Base-by-base conservation (phyloP, 2,888 invertebrate genomes). In the Dasysyrphus tricinctus region DNA sequence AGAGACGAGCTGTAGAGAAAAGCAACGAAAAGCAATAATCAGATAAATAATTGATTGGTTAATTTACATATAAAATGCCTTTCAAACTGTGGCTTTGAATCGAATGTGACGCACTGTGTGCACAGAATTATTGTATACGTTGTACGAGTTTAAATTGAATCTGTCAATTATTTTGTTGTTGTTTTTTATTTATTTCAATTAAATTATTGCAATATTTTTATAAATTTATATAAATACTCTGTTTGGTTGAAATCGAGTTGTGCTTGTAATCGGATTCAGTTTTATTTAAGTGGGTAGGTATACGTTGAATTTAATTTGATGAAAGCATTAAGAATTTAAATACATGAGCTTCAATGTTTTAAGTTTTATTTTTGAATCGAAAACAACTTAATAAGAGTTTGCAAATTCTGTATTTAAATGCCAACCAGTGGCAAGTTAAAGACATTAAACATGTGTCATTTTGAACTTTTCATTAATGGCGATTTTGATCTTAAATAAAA, bases 11-110 rank as follows among this genome's bases (percentile, higher is more conserved):
- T 49, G 69, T 51, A 49, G 61, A 59, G 49, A 70, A 70, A 59
- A 47, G 37, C 11, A 59, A 29, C 47, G 39, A 69, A 59, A 65
- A 57, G 56, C 49, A 77, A 85, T 78, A 86, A 82, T 63, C 69
- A 82, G 72, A 29, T 54, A 72, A 82, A 86, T 79, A 82, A 86
- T 79, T 82, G 81, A 86, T 85, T 85, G 81, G 85, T 69, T 74
- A 69, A 85, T 85, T 85, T 85, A 77, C 85, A 85, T 85, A 81
- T 85, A 81, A 85, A 80, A 69, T 74, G 49, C 11, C 19, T 34
- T 67, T 72, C 67, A 32, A 24, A 80, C 67, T 63, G 65, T 56
- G 47, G 47, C 34, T 5, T 67, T 67, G 47, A 49, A 49, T 65
- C 12, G 24, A 6, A n/a, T 67, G 34, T 34, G 49, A 67, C 19